phyloP scores from a whole-genome alignment of 2,113 vertebrate genomes.

The Potamarius usumacintae region DNA sequence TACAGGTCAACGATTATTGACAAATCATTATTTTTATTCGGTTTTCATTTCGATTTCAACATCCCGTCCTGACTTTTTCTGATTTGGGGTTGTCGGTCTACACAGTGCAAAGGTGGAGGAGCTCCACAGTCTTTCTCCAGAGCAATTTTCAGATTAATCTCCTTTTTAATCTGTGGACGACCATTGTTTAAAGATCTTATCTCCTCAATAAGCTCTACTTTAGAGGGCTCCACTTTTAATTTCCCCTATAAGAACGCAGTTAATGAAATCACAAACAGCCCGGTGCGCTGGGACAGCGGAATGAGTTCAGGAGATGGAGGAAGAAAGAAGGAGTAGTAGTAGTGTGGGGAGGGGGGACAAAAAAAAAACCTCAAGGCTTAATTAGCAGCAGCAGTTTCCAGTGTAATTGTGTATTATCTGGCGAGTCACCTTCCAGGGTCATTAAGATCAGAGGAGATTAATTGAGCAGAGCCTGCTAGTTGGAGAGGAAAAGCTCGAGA shows the following conservation, averaged over 20 bases:
- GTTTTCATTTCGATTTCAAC: no score
- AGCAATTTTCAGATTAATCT: slow-evolving; percentile 27
- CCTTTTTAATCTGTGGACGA: slow-evolving; percentile 57
- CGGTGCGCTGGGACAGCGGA: slow-evolving; percentile 65
- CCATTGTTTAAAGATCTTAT: slow-evolving; percentile 57
- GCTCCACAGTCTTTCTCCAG: neutral
- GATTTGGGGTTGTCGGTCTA: neutral
- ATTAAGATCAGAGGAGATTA: slow-evolving; percentile 75
- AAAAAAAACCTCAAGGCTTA: slow-evolving; percentile 68
- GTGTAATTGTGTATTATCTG: slow-evolving; percentile 78
- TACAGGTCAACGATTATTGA: no score
- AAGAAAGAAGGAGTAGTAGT: neutral
- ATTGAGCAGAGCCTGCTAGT: slow-evolving; percentile 70
- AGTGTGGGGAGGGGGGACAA: neutral
- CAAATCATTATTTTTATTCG: no score
- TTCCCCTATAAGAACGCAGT: slow-evolving; percentile 71
- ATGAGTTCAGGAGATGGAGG: slow-evolving; percentile 62
- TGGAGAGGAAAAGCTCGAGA: slow-evolving; percentile 54
- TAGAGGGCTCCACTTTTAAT: slow-evolving; percentile 63
- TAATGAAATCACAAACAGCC: slow-evolving; percentile 79
- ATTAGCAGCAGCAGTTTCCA: slow-evolving; percentile 76
- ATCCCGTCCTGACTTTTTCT: no score
- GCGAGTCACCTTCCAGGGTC: slow-evolving; percentile 79
- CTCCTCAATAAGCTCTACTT: slow-evolving; percentile 58
- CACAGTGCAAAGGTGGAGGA: neutral